Conservation (phyloP, 2,888 invertebrate species). For the Ctena decussata region DNA sequence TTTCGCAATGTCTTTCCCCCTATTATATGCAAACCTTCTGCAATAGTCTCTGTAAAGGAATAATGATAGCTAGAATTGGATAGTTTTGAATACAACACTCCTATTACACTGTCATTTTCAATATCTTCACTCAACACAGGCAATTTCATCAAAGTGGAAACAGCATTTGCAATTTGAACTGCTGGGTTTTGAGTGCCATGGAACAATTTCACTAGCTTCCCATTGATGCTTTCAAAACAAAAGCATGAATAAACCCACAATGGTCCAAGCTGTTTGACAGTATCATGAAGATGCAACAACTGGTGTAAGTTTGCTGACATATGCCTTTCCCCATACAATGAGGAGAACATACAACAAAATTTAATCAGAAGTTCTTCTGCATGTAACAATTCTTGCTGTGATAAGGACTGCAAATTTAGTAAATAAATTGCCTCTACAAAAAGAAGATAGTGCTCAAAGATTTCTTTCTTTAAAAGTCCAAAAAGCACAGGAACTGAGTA, state of each 20-base stretch:
- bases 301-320: constrained; percentile 63
- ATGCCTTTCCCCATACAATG: constrained; percentile 37
- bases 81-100: constrained; percentile 24
- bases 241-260: constrained; percentile 62
- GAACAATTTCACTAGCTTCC: constrained; percentile 49
- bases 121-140: constrained; percentile 47
- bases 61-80: constrained; percentile 21
- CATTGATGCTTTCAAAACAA: constrained; percentile 63
- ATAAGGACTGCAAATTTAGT: constrained; percentile 27
- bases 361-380: constrained; percentile 37
- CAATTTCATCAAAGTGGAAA: constrained; percentile 61
- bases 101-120: background rate
- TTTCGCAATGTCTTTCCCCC: background rate
- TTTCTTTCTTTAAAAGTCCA: constrained; percentile 33
- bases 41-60: constrained; percentile 16
- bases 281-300: constrained; percentile 56
- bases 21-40: constrained; percentile 23
- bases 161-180: constrained; percentile 58
- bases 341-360: constrained; percentile 27
- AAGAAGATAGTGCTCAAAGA: constrained; percentile 46
- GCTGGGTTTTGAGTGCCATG: constrained; percentile 62
- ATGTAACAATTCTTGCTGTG: constrained; percentile 12
- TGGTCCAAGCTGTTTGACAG: constrained; percentile 57
- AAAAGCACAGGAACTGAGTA: constrained; percentile 38
- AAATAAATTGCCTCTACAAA: constrained; percentile 49